A percentile compares a stretch with the other conserved stretches of the same genome.
Conservation (phyloP, 1,140 invertebrate genomes). For the Leptinotarsa texana region DNA sequence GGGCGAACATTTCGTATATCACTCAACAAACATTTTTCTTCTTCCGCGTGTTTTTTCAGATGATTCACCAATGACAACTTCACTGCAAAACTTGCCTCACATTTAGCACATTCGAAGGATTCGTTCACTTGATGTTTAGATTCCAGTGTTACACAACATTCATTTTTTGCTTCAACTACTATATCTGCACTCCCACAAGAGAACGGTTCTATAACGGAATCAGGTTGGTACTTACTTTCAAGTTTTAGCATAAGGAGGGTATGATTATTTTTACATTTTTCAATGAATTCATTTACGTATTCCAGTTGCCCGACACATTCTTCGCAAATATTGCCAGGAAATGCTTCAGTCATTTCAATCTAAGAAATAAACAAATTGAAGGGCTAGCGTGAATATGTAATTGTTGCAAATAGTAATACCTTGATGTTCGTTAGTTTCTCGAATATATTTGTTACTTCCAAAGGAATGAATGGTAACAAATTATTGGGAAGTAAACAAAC, state of each 20-base stretch:
- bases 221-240: neutral
- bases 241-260: neutral
- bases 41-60: neutral
- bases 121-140: neutral
- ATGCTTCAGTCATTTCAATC: neutral
- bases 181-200: neutral
- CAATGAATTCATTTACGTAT: conserved; percentile 12
- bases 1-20: neutral
- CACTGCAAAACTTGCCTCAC: neutral
- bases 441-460: conserved; percentile 2
- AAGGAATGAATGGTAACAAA: conserved; percentile 2
- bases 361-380: neutral
- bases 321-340: conserved; percentile 23
- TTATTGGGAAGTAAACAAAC: conserved; percentile 18
- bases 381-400: neutral
- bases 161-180: neutral
- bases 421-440: conserved; percentile 20
- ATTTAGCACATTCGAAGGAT: conserved; percentile 12
- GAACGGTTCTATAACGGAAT: neutral
- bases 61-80: conserved; percentile 1
- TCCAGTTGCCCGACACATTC: neutral
- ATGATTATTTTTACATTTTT: conserved; percentile 21
- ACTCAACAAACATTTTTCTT: neutral
- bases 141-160: neutral
- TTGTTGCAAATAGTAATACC: neutral